Evolutionary conservation across 2,113 vertebrate species (phyloP).

Genomic region (Nematolebias whitei): DNA sequence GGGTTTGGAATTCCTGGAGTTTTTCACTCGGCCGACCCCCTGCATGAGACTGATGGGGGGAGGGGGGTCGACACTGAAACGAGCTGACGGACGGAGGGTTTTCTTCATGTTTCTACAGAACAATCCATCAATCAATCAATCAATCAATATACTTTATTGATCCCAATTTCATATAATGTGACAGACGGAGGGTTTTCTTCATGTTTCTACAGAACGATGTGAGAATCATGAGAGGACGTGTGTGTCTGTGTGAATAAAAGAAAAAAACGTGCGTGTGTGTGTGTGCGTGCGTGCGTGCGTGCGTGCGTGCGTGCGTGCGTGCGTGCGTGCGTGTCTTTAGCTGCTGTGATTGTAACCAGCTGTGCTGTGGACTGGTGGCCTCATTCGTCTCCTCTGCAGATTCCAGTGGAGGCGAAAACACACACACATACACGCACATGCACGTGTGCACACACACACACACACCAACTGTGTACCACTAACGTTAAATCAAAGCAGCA

Average conservation of each 20-base stretch:
- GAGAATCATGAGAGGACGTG: conserved; percentile 27
- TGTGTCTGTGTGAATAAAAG: neutral
- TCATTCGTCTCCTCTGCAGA: conserved; percentile 47
- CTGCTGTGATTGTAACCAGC: conserved; percentile 61
- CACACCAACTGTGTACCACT: conserved; percentile 1
- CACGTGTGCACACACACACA: conserved; percentile 8
- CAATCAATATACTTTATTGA: too few relatives aligned
- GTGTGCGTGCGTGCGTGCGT: conserved; percentile 26
- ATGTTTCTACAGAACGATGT: neutral
- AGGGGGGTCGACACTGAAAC: neutral
- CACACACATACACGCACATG: conserved; percentile 11
- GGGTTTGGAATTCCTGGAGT: conserved; percentile 2
- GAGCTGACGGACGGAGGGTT: neutral
- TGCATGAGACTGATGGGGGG: neutral
- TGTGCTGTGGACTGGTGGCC: conserved; percentile 53
- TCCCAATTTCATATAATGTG: too few relatives aligned
- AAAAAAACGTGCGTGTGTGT: neutral
- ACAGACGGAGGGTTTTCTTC: too few relatives aligned
- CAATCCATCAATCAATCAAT: too few relatives aligned
- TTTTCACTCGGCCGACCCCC: conserved; percentile 6
- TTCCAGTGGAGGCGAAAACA: conserved; percentile 13
- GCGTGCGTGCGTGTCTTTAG: conserved; percentile 20
- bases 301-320: conserved; percentile 22
- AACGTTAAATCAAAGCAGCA: neutral
- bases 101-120: too few relatives aligned